Base-by-base conservation (phyloP, 2,888 invertebrate genomes). In the Lucinisca nassula region DNA sequence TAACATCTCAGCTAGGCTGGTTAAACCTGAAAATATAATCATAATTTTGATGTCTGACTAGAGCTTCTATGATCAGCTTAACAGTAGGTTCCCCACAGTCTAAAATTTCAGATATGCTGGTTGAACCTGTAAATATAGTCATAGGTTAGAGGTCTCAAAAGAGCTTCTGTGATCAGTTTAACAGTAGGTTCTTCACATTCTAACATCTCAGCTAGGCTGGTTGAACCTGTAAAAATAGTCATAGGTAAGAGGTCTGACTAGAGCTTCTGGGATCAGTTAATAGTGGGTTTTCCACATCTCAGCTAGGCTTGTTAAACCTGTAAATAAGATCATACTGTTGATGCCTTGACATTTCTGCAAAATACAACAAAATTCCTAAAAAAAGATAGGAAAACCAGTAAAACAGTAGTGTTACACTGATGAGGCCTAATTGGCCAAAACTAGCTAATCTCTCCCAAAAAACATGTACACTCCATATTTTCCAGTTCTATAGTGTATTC, bases 11-110 rank as follows among this genome's bases (percentile, higher is more conserved):
- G 97, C 97, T 58, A 97, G 92, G 12, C 93, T 90, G 6, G 96
- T 95, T 0, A 97, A 83, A 83, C 93, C 96, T 96, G 91, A 17
- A 92, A 92, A 35, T 61, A 58, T 14, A 51, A n/a, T 98, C 98
- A 94, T 98, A 97, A 88, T 98, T 97, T 4, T 97, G 96, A 30
- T 97, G 97, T 95, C 97, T 97, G 73, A 97, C 97, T 82, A 99
- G 97, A 0, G 98, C 98, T 87, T 98, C 98, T n/a, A 98, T 95
- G 37, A 98, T 98, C 2, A 98, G 96, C 70, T 97, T 97, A 75
- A 98, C 95, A 21, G 98, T 97, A 86, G 97, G 97, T 38, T 97
- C 96, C 32, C 97, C 97, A 0, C 97, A 97, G 0, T 97, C 96
- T 27, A 98, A 97, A 75, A 97, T 97, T 21, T 95, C 92, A 0